Conservation (phyloP, 2,888 invertebrate genomes). For the Galerucella calmariensis region DNA sequence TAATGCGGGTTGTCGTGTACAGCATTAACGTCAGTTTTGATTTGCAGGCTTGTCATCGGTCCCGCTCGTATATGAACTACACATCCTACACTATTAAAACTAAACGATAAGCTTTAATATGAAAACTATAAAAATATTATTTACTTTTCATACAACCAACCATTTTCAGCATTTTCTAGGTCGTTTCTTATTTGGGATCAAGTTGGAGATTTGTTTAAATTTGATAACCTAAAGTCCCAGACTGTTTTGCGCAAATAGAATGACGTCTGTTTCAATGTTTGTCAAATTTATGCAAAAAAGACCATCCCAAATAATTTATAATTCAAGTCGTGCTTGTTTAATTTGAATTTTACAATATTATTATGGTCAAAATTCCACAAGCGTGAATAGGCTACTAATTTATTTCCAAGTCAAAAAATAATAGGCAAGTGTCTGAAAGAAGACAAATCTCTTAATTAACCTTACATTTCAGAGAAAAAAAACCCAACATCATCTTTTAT, state of each 20-base stretch:
- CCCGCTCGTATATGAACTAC: conserved; percentile 22
- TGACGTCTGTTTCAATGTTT: no score
- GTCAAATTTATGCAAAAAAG: background rate
- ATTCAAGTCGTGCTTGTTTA: conserved; percentile 3
- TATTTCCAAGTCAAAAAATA: background rate
- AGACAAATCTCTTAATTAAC: background rate
- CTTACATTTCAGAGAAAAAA: background rate
- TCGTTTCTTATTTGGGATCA: no score
- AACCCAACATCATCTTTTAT: conserved; percentile 21
- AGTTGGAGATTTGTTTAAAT: no score
- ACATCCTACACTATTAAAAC: conserved; percentile 1
- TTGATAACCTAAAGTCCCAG: no score
- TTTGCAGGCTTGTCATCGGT: conserved; percentile 59
- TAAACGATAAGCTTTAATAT: no score
- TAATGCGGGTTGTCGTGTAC: conserved; percentile 64
- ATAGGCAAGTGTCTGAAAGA: no score
- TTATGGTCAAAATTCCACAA: background rate
- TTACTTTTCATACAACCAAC: no score
- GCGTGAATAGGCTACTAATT: background rate
- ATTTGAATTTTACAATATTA: conserved; percentile 1
- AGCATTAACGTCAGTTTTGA: conserved; percentile 63
- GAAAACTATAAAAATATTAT: no score
- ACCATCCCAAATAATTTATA: background rate
- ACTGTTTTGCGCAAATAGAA: no score
- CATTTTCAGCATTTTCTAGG: no score